phyloP scores from a whole-genome alignment of 1,140 invertebrate species.

The Drosophila lowei region DNA sequence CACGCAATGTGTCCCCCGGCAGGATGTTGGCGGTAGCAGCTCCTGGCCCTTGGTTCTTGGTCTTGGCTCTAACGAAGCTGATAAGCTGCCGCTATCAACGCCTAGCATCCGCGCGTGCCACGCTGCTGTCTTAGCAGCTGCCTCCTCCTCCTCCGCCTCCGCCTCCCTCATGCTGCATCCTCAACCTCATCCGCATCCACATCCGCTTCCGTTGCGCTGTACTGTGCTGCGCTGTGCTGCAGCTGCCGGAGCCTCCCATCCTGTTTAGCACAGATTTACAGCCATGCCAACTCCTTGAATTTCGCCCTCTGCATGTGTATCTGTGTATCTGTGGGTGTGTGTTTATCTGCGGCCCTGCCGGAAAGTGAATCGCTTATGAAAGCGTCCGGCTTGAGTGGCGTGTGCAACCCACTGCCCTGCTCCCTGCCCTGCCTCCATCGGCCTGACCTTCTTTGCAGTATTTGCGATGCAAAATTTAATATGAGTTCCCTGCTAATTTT shows the following conservation, averaged over 20 bases:
- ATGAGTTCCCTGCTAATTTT: conserved; percentile 67
- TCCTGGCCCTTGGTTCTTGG: conserved; percentile 17
- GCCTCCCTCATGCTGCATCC: conserved; percentile 1
- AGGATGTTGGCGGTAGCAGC: conserved; percentile 37
- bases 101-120: conserved; percentile 54
- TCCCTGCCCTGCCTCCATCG: not conserved
- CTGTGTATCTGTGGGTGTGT: conserved; percentile 19
- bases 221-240: conserved; percentile 37
- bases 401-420: not conserved
- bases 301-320: conserved; percentile 16
- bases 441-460: conserved; percentile 54
- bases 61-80: conserved; percentile 27
- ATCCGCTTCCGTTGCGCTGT: conserved; percentile 63
- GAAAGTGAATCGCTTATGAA: conserved; percentile 78
- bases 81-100: conserved; percentile 75
- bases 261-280: conserved; percentile 75
- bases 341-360: conserved; percentile 68
- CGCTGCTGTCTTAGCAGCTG: conserved; percentile 22
- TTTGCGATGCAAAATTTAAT: conserved; percentile 69
- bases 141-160: not conserved
- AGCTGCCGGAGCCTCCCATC: conserved; percentile 66
- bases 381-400: conserved; percentile 49
- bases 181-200: conserved; percentile 34
- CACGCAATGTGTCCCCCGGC: conserved; percentile 52
- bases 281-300: conserved; percentile 54